Evolutionary conservation across 2,797 vertebrate genomes (phyloP), one percentile per base, ranked within the genome.

Genomic region (Spinibarbus caldwelli): DNA sequence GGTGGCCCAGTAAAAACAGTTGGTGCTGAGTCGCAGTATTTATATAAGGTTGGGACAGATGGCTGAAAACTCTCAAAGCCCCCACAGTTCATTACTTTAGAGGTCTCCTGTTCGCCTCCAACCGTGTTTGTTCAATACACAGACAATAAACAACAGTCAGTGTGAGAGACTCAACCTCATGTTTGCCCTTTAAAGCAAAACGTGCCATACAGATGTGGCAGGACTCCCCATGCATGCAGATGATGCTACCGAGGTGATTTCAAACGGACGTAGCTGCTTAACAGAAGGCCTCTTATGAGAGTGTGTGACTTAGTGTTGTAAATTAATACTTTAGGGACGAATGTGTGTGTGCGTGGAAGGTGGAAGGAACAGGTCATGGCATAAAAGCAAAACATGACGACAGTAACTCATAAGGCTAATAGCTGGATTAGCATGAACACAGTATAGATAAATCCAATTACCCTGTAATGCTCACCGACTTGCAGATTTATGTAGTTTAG

Each of bases 1-100:
- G 87, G 88, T 80, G 76, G 84, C 64, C 78, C 77, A 84, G 81
- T 80, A 86, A 88, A 90, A 91, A 82, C 78, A 86, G 86, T 81
- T 76, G 85, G 80, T 87, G 67, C 52, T 66, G 70, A 68, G 87
- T 83, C 86, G 87, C 84, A 91, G 89, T 92, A 84, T 93, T 92
- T 91, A 90, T 90, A 91, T 81, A 88, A 87, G 82, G 83, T 86
- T 70, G 83, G 47, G 82, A 89, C 91, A 92, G 85, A 90, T 92
- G 91, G 88, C 89, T 83, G 82, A 78, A 92, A 86, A 76, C 90
- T 84, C 54, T 81, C 41, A 70, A 87, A 85, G 85, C 86, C 77
- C 81, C 80, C 87, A 89, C 85, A 83, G 45, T 78, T 84, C 89
- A 49, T 82, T 73, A 66, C 64, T 84, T 45, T 38, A 76, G 66